Percentiles rank a stretch among this genome's conserved stretches.
phyloP scores from a whole-genome alignment of 2,797 vertebrate genomes.

The Coccyzus lansbergi region DNA sequence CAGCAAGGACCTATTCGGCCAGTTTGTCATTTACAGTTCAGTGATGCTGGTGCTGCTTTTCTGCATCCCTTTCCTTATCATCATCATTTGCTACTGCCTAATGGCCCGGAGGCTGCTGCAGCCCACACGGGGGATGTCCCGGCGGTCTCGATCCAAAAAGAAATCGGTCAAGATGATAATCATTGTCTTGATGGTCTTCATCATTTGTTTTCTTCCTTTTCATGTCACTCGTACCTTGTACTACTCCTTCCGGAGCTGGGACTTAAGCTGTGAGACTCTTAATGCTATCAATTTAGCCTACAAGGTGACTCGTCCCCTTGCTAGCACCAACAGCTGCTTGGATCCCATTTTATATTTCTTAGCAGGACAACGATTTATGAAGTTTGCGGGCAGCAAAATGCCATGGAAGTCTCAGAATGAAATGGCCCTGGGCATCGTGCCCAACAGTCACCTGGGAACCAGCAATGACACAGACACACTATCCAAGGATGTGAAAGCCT shows the following conservation, averaged over 20 bases:
- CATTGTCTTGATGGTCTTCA: constrained; percentile 87
- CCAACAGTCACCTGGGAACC: background rate
- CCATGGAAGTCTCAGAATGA: background rate
- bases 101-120: constrained; percentile 88
- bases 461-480: background rate
- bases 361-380: constrained; percentile 84
- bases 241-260: constrained; percentile 88
- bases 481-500: constrained; percentile 40
- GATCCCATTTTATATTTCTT: constrained; percentile 95
- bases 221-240: constrained; percentile 93
- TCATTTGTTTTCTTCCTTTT: constrained; percentile 94
- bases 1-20: constrained; percentile 84
- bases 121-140: constrained; percentile 74
- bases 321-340: constrained; percentile 93
- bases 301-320: constrained; percentile 91
- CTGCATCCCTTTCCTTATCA: constrained; percentile 85
- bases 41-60: constrained; percentile 89
- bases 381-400: constrained; percentile 62
- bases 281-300: constrained; percentile 89
- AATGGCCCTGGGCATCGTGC: background rate
- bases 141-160: constrained; percentile 84
- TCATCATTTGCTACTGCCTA: constrained; percentile 89
- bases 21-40: constrained; percentile 90
- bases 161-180: constrained; percentile 96
- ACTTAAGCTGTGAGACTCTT: constrained; percentile 85